phyloP scores from a whole-genome alignment of 2,888 invertebrate species.

The Heterodera filipjevi region DNA sequence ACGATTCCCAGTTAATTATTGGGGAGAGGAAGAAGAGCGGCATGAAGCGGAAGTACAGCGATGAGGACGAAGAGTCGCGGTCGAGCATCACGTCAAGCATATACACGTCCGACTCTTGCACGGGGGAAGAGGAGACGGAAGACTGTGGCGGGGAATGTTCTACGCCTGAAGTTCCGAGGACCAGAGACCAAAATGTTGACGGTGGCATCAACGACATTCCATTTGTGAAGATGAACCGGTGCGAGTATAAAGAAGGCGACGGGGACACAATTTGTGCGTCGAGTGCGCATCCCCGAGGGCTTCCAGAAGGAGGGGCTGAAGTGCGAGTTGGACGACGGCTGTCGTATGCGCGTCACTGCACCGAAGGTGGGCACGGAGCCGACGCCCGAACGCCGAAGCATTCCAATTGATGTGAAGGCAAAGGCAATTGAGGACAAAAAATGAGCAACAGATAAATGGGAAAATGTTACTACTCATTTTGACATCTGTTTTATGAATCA shows the following conservation, averaged over 20 bases:
- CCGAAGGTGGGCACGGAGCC: neutral
- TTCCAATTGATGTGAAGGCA: slow-evolving; percentile 16
- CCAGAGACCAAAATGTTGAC: neutral
- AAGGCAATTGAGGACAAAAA: neutral
- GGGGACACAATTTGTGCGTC: slow-evolving; percentile 5
- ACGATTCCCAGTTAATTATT: neutral
- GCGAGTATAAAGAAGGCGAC: neutral
- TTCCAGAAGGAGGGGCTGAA: slow-evolving; percentile 22
- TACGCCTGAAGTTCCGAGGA: neutral
- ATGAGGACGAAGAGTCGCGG: slow-evolving; percentile 10
- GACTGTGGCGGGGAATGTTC: neutral
- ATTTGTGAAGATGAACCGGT: neutral
- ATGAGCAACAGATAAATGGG: neutral
- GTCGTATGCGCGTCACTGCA: neutral
- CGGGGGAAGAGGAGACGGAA: neutral
- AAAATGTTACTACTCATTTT: neutral
- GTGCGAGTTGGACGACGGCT: slow-evolving; percentile 24
- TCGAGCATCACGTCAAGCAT: slow-evolving; percentile 12
- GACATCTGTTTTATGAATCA: neutral
- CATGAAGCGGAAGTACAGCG: slow-evolving; percentile 5
- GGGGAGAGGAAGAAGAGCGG: neutral
- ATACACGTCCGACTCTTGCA: slow-evolving; percentile 10
- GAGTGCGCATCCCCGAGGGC: slow-evolving; percentile 22
- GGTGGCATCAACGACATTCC: slow-evolving; percentile 1
- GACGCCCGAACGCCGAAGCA: slow-evolving; percentile 9